A percentile compares a stretch with the other conserved stretches of the same genome.
Evolutionary conservation across 1,140 invertebrate species (phyloP).

Genomic region (Nautilus pompilius): DNA sequence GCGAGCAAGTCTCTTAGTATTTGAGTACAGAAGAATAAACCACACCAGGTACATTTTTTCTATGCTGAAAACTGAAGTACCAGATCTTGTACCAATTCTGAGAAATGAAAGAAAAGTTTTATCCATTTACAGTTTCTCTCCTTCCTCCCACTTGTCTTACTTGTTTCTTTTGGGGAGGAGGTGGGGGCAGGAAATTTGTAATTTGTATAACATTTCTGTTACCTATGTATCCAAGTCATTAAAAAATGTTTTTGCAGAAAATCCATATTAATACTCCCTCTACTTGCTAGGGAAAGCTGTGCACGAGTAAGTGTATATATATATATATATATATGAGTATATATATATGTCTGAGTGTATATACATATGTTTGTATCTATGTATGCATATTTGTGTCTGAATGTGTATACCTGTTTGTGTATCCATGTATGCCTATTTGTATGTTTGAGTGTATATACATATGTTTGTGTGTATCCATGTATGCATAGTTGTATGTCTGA

Average conservation of each 20-base stretch:
- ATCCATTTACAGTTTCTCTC: background rate
- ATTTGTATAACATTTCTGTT: background rate
- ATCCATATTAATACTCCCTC: background rate
- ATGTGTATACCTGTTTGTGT: too few species aligned
- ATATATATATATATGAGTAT: background rate
- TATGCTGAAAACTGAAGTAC: too few species aligned
- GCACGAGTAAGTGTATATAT: background rate
- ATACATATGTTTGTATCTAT: too few species aligned
- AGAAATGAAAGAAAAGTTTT: background rate
- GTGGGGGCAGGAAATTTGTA: background rate
- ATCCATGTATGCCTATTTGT: too few species aligned
- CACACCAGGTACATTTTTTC: too few species aligned
- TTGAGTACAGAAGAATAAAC: too few species aligned
- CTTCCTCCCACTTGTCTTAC: background rate
- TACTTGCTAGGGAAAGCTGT: background rate
- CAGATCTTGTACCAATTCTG: too few species aligned
- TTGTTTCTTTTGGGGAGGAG: background rate
- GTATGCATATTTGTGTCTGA: too few species aligned
- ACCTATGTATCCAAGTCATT: background rate
- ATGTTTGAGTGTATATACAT: too few species aligned
- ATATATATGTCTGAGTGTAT: background rate
- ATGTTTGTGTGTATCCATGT: too few species aligned
- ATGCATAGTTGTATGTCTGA: too few species aligned
- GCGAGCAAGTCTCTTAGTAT: too few species aligned
- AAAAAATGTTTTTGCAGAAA: background rate